phyloP scores from a whole-genome alignment of 1,140 invertebrate species.

The Wiebesia pumilae region DNA sequence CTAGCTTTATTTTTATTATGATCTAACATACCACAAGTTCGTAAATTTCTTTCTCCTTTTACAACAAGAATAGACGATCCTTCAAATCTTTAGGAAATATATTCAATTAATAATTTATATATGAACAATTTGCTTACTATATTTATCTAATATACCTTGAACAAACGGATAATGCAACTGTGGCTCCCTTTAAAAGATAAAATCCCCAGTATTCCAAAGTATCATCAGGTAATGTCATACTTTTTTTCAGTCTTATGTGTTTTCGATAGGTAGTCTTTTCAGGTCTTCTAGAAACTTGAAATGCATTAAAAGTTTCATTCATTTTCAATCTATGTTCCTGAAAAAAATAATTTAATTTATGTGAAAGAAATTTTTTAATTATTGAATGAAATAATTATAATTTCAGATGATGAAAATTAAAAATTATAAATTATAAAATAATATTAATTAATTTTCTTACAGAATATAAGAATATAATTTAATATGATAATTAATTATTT shows the following conservation, averaged over 20 bases:
- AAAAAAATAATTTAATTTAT: slow-evolving; percentile 55
- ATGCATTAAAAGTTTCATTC: slow-evolving; percentile 88
- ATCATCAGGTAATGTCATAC: slow-evolving; percentile 88
- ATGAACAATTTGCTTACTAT: not conserved
- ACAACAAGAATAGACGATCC: slow-evolving; percentile 87
- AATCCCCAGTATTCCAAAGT: slow-evolving; percentile 93
- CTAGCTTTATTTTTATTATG: slow-evolving; percentile 80
- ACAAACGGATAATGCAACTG: slow-evolving; percentile 85
- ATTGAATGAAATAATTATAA: slow-evolving; percentile 70
- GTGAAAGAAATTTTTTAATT: not conserved
- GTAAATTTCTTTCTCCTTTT: slow-evolving; percentile 83
- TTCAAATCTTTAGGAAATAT: slow-evolving; percentile 73
- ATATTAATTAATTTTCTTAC: not conserved
- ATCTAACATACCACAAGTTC: slow-evolving; percentile 85
- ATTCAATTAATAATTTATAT: slow-evolving; percentile 6
- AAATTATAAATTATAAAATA: not conserved
- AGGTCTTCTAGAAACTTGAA: slow-evolving; percentile 83
- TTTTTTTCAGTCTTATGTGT: slow-evolving; percentile 86
- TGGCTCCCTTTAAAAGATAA: slow-evolving; percentile 85
- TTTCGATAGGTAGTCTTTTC: slow-evolving; percentile 81
- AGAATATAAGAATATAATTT: not conserved
- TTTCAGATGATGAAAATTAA: slow-evolving; percentile 2
- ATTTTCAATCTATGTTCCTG: slow-evolving; percentile 84
- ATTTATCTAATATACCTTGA: slow-evolving; percentile 77
- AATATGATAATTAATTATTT: not conserved